Evolutionary conservation across 2,113 vertebrate species (phyloP).

Genomic region (Cyphomyrus plagiostoma): DNA sequence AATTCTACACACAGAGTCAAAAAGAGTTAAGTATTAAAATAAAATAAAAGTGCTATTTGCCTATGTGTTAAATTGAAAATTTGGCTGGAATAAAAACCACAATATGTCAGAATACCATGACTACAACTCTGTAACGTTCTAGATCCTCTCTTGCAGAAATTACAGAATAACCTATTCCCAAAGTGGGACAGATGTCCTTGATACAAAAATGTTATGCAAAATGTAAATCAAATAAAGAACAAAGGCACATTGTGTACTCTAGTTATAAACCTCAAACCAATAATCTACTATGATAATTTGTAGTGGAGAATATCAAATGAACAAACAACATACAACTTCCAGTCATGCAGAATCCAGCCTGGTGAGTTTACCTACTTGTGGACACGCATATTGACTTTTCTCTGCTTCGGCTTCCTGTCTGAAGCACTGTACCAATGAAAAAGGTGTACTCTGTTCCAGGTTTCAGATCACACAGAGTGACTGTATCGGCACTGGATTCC

Average conservation of each 20-base stretch:
- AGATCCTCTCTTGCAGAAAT: background rate
- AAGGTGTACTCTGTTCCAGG: conserved; percentile 24
- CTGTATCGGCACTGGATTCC: background rate
- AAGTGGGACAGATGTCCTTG: background rate
- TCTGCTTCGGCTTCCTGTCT: background rate
- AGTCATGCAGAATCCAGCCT: background rate
- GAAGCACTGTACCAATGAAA: conserved; percentile 17
- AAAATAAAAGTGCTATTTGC: background rate
- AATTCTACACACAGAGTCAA: too few species aligned
- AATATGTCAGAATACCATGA: background rate
- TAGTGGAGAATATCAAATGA: background rate
- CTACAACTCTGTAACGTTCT: background rate
- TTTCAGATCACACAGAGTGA: background rate
- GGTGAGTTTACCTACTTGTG: conserved; percentile 23
- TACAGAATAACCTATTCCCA: background rate
- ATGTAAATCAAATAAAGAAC: background rate
- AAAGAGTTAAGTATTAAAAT: background rate
- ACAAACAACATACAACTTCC: background rate
- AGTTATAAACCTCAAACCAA: background rate
- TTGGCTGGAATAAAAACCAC: background rate
- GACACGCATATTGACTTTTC: background rate
- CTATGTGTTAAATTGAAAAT: background rate
- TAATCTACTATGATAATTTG: background rate
- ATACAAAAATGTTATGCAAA: background rate
- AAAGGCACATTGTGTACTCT: background rate